Evolutionary conservation across 2,888 invertebrate genomes (phyloP), one percentile per base, ranked within the genome.

Genomic region (Limenitis camilla): DNA sequence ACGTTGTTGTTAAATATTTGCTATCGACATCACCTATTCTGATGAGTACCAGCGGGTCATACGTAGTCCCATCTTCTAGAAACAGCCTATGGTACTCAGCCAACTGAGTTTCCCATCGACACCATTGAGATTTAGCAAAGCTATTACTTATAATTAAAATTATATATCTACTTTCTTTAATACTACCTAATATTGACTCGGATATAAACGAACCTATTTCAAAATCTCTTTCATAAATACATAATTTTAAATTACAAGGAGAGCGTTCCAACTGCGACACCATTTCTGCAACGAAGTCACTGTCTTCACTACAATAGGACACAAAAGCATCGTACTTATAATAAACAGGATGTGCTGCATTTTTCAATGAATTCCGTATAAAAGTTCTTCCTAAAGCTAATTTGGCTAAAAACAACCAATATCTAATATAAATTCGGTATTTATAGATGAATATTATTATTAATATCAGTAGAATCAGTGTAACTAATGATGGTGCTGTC

Each of bases 91-190:
- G 90, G 65, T 91, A 89, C 61, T 92, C 91, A 0, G 92, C 92
- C 27, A 92, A 79, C 62, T 91, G 91, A 8, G 92, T 90, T 66
- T 93, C 93, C 89, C 92, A 91, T 36, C 91, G 81, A 67, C 92
- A 92, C 93, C 93, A 94, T 53, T 92, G 91, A 29, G 92, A 92
- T 63, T 90, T 89, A 0, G 92, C 90, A 69, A 92, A 93, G 61
- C 89, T 86, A 63, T 91, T 90, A 51, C 92, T 92, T 42, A 94
- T 85, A 7, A 93, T 78, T 49, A 93, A 74, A 51, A 94, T 80
- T 9, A 92, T 89, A 65, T 90, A 90, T 54, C 90, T 88, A 68
- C 92, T 91, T 50, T 89, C 86, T 31, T 90, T 89, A 53, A 94
- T 90, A 66, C 91, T 89, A 35, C 85, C 88, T 55, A 91, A 77